These are phyloP conservation scores for Platalea minor DNA, from an alignment of 2,797 vertebrate species.

Conservation along the genomic window DNA sequence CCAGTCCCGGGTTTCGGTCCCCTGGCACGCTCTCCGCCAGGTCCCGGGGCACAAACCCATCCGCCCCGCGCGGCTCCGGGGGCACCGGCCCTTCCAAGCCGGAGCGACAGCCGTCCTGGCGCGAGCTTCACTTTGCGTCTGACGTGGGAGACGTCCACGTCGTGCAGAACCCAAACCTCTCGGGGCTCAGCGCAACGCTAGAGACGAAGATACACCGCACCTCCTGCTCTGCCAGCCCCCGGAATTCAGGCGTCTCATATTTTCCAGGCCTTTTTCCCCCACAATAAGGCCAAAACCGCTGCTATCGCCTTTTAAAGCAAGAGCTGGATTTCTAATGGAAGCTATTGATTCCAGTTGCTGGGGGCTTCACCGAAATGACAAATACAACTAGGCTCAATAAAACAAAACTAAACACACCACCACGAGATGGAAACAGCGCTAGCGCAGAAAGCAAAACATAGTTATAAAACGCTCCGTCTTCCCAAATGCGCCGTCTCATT, in stretches of 20 bases:
- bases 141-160: not conserved
- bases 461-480: not conserved
- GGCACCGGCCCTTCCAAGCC: not conserved
- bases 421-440: not conserved
- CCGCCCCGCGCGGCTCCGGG: not conserved
- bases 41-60: not conserved
- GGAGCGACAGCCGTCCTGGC: not conserved
- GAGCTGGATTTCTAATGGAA: not conserved
- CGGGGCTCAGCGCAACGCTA: fast-evolving
- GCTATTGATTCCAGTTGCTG: not conserved
- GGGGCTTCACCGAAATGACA: too few relatives aligned
- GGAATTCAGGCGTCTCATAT: not conserved
- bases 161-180: not conserved
- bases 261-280: not conserved
- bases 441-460: too few relatives aligned
- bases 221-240: not conserved
- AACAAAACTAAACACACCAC: too few relatives aligned
- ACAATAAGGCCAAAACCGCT: too few relatives aligned
- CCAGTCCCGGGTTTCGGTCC: not conserved
- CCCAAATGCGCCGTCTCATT: not conserved
- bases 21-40: not conserved
- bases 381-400: not conserved
- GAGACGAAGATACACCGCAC: not conserved
- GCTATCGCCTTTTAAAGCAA: too few relatives aligned
- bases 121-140: not conserved